Evolutionary conservation across 2,888 invertebrate species (phyloP).

Genomic region (Gryllus longicercus): DNA sequence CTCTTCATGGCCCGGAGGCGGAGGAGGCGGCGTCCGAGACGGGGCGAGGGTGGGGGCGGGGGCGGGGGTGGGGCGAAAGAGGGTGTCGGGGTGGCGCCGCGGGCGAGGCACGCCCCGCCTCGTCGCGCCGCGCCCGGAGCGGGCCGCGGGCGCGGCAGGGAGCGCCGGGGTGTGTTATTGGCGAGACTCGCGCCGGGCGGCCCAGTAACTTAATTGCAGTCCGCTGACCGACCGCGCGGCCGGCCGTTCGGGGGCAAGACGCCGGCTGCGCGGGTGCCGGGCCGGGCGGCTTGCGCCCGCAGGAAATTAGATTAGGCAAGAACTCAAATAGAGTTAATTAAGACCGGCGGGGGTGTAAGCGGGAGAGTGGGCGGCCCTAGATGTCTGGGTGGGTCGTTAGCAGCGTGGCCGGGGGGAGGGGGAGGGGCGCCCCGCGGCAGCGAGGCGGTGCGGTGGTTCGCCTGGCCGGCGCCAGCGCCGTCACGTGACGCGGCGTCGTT

Average conservation of each 20-base stretch:
- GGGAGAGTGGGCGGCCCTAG: not conserved
- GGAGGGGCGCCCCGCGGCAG: not conserved
- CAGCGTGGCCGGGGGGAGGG: not conserved
- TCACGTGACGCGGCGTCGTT: not conserved
- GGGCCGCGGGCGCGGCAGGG: not conserved
- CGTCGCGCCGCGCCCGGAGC: not conserved
- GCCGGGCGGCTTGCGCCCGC: not conserved
- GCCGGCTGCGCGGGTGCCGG: not conserved
- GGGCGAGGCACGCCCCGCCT: not conserved
- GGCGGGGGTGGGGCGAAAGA: too few relatives aligned
- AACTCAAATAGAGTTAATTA: conserved; percentile 17
- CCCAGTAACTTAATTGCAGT: conserved; percentile 17
- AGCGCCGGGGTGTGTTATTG: not conserved
- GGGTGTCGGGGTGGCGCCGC: not conserved
- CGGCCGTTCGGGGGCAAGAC: not conserved
- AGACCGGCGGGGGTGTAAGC: not conserved
- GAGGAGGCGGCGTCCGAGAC: too few relatives aligned
- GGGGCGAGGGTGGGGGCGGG: too few relatives aligned
- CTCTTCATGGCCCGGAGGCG: too few relatives aligned
- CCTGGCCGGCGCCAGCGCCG: not conserved
- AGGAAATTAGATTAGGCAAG: conserved; percentile 17
- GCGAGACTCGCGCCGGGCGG: not conserved
- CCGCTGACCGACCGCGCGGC: not conserved
- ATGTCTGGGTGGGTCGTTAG: not conserved
- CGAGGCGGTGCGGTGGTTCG: not conserved